Conservation (phyloP, 2,113 vertebrate species). For the Tyto alba region DNA sequence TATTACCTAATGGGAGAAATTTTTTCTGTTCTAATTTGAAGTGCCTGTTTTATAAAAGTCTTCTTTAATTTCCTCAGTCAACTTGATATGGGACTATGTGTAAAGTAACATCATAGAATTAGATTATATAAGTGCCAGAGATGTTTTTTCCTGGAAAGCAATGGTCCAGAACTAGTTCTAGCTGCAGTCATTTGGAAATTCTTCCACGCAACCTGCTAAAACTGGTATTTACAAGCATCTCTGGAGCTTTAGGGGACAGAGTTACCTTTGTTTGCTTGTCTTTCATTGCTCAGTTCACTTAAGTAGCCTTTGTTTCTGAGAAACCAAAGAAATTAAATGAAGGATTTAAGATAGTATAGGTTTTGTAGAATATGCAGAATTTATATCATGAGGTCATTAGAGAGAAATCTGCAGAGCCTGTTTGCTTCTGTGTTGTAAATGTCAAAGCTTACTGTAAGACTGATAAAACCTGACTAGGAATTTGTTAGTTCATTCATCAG, state of each 20-base stretch:
- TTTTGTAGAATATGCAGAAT: not conserved
- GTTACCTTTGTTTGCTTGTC: not conserved
- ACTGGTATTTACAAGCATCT: not conserved
- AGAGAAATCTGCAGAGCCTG: not conserved
- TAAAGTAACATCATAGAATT: constrained; percentile 17
- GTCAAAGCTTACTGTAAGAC: not conserved
- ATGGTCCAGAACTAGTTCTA: constrained; percentile 9
- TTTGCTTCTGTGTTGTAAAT: not conserved
- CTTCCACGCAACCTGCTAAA: not conserved
- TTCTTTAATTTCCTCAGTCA: not conserved
- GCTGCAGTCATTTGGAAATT: constrained; percentile 15
- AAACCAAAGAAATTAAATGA: constrained; percentile 29
- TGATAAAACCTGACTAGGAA: not conserved
- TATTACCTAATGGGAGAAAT: not conserved
- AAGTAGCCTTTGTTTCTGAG: not conserved
- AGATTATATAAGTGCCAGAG: not conserved
- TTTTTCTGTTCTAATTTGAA: not conserved
- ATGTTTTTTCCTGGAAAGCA: not conserved
- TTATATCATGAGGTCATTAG: not conserved
- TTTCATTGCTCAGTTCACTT: not conserved
- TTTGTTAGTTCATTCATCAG: not conserved
- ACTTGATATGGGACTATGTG: not conserved
- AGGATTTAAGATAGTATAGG: not conserved
- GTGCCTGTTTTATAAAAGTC: not conserved
- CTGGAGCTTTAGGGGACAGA: not conserved